Evolutionary conservation across 2,888 invertebrate species (phyloP), one percentile per base, ranked within the genome.

Genomic region (Horisme vitalbata): DNA sequence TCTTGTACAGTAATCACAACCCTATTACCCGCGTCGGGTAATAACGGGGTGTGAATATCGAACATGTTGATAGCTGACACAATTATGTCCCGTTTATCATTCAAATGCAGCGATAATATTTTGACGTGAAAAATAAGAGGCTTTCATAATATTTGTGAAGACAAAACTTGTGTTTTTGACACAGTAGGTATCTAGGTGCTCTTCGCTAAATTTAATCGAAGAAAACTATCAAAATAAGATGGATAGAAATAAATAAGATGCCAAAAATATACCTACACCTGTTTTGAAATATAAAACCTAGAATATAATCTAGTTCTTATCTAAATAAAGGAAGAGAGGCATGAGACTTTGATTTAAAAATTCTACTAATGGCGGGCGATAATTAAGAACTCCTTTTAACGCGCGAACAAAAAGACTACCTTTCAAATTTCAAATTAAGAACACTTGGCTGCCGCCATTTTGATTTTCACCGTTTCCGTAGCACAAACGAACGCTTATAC

Each of bases 401-500:
- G 43, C 37, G 45, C 38, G 41, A 55, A 55, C 46, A 49, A 58
- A 58, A 49, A 45, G 48, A 45, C 24, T 45, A 46, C 47, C 46
- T 36, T 52, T 44, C 41, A 52, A 43, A 48, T 38, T 50, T 50
- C 52, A 46, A 53, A 55, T 57, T 48, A 52, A 63, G 57, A 63
- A 56, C 52, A 61, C 58, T 60, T 33, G 28, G 28, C 48, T 49
- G 57, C 62, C 59, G 61, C 70, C 67, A 71, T 69, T 71, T 69
- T 64, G 59, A 63, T 61, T 65, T 61, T 61, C 57, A 55, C 54
- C 48, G 44, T 45, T 46, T 51, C 51, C 48, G 60, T 62, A 52
- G 58, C 61, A 60, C 71, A 68, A 68, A 69, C 64, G 70, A 71
- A 68, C 64, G 69, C 59, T 69, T 67, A 57, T 58, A 67, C 63